Conservation (phyloP, 2,113 vertebrate genomes). For the Pampusana beccarii region DNA sequence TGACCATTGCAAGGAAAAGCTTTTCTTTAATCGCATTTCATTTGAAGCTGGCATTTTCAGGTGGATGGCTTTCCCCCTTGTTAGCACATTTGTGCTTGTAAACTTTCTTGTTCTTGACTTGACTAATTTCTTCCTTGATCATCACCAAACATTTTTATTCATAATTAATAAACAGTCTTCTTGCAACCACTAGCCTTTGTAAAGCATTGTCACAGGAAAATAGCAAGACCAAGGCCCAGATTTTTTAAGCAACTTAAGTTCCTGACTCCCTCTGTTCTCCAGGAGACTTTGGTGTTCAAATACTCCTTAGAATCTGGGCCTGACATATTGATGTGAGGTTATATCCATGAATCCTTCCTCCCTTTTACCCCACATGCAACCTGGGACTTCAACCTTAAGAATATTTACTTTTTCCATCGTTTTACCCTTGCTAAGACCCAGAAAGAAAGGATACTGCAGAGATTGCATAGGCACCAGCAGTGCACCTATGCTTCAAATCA, state of each 20-base stretch:
- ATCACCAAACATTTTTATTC: not conserved
- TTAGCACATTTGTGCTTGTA: not conserved
- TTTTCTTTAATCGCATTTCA: not conserved
- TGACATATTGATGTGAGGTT: not conserved
- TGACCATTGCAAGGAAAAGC: not conserved
- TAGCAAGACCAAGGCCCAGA: not conserved
- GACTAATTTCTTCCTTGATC: not conserved
- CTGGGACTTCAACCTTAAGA: not conserved
- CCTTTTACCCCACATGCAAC: not conserved
- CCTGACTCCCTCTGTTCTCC: not conserved
- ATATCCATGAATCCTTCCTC: not conserved
- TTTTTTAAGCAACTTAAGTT: not conserved
- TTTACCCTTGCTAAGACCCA: not conserved
- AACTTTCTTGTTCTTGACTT: not conserved
- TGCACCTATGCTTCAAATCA: fast-evolving
- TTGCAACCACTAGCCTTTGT: not conserved
- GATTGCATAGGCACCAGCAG: not conserved
- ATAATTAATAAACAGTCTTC: not conserved
- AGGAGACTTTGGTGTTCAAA: not conserved
- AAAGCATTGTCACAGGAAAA: not conserved
- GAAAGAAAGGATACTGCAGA: not conserved
- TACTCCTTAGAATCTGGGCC: not conserved
- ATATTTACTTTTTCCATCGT: not conserved
- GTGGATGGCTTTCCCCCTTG: not conserved
- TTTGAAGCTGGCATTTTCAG: not conserved